Conservation (phyloP, 2,888 invertebrate genomes). For the Lithophane leautieri region DNA sequence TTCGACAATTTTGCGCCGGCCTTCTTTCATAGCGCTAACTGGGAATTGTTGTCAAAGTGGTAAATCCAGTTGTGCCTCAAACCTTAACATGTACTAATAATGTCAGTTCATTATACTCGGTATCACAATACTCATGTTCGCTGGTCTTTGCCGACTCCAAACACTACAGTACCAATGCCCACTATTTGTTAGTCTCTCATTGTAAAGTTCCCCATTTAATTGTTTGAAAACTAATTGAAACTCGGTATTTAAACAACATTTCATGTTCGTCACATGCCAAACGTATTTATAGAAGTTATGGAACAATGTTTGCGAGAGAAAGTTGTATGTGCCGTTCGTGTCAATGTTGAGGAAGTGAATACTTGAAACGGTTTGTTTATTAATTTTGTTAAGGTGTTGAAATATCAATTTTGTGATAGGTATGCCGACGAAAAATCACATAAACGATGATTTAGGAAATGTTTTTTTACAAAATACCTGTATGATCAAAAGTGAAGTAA, state of each 20-base stretch:
- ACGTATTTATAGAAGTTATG: conserved; percentile 37
- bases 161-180: neutral
- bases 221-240: conserved; percentile 53
- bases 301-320: conserved; percentile 24
- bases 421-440: neutral
- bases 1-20: too few relatives aligned
- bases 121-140: conserved; percentile 45
- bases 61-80: conserved; percentile 4
- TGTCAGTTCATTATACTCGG: conserved; percentile 37
- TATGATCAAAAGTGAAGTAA: neutral
- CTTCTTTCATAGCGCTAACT: too few relatives aligned
- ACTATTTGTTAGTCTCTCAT: conserved; percentile 48
- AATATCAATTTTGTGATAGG: neutral
- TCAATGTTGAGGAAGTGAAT: conserved; percentile 18
- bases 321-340: neutral
- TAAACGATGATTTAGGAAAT: neutral
- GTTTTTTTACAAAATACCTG: neutral
- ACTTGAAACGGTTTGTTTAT: conserved; percentile 6
- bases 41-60: too few relatives aligned
- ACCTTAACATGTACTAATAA: conserved; percentile 42
- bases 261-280: conserved; percentile 19
- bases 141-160: conserved; percentile 18
- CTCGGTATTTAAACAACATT: conserved; percentile 34
- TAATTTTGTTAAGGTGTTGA: conserved; percentile 11
- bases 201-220: conserved; percentile 36